These are phyloP conservation scores for Sesamia inferens DNA, from an alignment of 2,888 invertebrate genomes.

Conservation along the genomic window DNA sequence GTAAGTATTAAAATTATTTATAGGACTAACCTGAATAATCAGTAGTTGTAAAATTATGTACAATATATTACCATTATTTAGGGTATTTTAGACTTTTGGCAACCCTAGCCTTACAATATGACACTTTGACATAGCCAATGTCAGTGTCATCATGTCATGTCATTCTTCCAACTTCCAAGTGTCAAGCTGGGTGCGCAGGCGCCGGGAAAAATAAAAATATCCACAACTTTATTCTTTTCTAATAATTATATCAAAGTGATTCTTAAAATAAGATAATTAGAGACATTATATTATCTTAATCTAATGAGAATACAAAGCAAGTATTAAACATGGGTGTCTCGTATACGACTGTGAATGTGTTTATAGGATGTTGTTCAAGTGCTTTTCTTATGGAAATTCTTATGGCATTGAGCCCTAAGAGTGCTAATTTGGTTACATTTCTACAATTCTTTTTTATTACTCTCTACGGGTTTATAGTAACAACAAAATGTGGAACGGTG, in stretches of 20 bases:
- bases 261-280: not conserved
- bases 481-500: conserved; percentile 80
- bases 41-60: not conserved
- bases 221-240: not conserved
- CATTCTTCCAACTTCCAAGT: conserved; percentile 9
- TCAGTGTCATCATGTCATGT: too few relatives aligned
- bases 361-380: conserved; percentile 82
- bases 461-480: conserved; percentile 79
- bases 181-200: conserved; percentile 55
- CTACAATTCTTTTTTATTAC: conserved; percentile 84
- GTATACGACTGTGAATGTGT: conserved; percentile 76
- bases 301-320: not conserved
- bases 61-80: not conserved
- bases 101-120: conserved; percentile 1
- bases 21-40: not conserved
- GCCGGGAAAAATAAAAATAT: conserved; percentile 48
- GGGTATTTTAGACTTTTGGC: conserved; percentile 5
- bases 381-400: conserved; percentile 86
- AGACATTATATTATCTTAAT: not conserved
- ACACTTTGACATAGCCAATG: too few relatives aligned
- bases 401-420: conserved; percentile 78
- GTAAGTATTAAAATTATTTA: not conserved
- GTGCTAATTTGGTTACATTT: conserved; percentile 84
- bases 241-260: conserved; percentile 18
- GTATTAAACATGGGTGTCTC: conserved; percentile 70